phyloP scores from a whole-genome alignment of 2,113 vertebrate species.

The Panthera uncia region DNA sequence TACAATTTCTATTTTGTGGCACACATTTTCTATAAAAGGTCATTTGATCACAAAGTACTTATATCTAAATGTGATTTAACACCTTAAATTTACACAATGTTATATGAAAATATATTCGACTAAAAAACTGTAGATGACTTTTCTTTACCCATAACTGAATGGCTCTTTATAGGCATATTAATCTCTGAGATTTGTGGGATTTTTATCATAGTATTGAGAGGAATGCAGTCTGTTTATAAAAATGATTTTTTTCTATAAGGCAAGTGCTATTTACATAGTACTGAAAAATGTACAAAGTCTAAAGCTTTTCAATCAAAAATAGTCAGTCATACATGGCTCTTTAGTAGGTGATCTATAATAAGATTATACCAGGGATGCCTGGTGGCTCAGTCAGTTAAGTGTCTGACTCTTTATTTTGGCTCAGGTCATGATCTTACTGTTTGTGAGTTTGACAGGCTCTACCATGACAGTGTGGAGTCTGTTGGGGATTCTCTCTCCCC shows the following conservation, averaged over 20 bases:
- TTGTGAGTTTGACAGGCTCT: no score
- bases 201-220: constrained; percentile 2
- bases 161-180: not conserved
- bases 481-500: no score
- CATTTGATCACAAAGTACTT: not conserved
- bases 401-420: no score
- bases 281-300: not conserved
- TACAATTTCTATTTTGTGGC: not conserved
- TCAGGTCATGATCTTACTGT: no score
- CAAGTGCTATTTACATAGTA: not conserved
- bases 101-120: not conserved
- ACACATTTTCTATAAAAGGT: not conserved
- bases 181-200: not conserved
- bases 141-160: not conserved
- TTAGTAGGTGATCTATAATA: not conserved
- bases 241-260: not conserved
- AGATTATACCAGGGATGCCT: not conserved
- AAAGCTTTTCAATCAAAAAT: not conserved
- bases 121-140: not conserved
- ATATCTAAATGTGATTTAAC: not conserved
- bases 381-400: no score
- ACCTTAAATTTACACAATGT: not conserved
- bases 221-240: not conserved
- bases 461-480: no score
- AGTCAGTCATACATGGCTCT: not conserved